These are phyloP conservation scores for Platypus cylindrus DNA, from an alignment of 2,888 invertebrate genomes.

Conservation along the genomic window DNA sequence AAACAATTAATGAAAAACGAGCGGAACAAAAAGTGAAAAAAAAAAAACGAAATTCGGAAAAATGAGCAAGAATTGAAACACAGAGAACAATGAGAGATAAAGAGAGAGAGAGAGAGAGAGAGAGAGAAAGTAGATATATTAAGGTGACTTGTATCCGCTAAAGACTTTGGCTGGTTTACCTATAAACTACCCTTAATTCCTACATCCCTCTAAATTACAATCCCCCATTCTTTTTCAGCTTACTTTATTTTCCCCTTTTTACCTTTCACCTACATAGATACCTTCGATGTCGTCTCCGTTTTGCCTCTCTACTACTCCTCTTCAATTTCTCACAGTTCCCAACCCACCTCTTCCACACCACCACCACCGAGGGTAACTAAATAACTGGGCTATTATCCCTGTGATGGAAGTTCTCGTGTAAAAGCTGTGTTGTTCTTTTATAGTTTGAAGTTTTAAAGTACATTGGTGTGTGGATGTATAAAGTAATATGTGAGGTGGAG, in stretches of 20 bases:
- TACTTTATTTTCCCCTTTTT: conserved; percentile 37
- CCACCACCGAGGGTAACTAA: conserved; percentile 33
- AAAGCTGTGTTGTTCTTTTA: conserved; percentile 20
- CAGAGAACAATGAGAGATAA: no score
- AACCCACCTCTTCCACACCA: no score
- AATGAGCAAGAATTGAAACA: no score
- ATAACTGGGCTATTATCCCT: conserved; percentile 38
- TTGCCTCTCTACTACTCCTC: neutral
- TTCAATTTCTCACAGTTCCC: no score
- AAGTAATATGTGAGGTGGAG: no score
- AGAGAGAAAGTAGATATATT: no score
- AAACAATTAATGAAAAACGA: conserved; percentile 4
- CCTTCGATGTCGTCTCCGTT: neutral
- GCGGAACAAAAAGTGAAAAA: conserved; percentile 5
- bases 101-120: no score
- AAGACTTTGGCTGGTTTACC: conserved; percentile 37
- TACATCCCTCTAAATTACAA: conserved; percentile 41
- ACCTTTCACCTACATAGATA: conserved; percentile 19
- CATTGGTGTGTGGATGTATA: conserved; percentile 8
- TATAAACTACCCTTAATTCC: conserved; percentile 42
- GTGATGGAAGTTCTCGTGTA: conserved; percentile 25
- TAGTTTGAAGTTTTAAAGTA: conserved; percentile 1
- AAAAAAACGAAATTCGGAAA: conserved; percentile 9
- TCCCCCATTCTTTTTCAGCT: conserved; percentile 39
- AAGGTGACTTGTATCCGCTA: conserved; percentile 28